phyloP scores from a whole-genome alignment of 1,140 invertebrate genomes.

The Lasioglossum baleicum region DNA sequence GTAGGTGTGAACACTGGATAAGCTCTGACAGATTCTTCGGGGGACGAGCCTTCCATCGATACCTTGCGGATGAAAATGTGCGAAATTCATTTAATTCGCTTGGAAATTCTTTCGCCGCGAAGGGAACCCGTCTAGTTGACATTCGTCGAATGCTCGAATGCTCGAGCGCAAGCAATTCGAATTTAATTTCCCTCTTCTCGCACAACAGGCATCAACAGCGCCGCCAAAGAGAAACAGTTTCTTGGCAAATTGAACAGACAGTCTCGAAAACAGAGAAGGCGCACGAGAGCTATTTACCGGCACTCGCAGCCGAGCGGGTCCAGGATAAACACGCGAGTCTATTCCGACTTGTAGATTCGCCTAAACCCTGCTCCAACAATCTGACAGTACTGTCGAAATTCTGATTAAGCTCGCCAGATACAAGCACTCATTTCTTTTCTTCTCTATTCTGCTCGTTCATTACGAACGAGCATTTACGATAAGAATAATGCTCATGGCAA shows the following conservation, averaged over 20 bases:
- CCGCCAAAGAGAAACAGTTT: slow-evolving; percentile 18
- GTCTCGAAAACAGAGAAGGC: slow-evolving; percentile 13
- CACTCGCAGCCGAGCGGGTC: slow-evolving; percentile 20
- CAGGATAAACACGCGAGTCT: slow-evolving; percentile 25
- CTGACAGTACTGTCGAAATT: too few relatives aligned
- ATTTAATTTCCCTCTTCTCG: slow-evolving; percentile 18
- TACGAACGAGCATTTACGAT: too few relatives aligned
- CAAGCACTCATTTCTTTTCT: too few relatives aligned
- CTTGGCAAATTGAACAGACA: slow-evolving; percentile 35
- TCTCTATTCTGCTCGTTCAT: too few relatives aligned
- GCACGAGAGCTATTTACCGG: slow-evolving; percentile 13
- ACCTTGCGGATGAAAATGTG: not conserved
- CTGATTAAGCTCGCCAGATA: too few relatives aligned
- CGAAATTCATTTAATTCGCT: too few relatives aligned
- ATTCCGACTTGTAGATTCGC: slow-evolving; percentile 31
- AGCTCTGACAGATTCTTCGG: not conserved
- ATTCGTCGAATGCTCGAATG: not conserved
- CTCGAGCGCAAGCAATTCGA: not conserved
- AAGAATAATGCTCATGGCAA: too few relatives aligned
- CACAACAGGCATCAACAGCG: not conserved
- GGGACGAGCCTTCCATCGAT: not conserved
- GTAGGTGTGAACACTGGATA: slow-evolving; percentile 23
- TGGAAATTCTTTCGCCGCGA: too few relatives aligned
- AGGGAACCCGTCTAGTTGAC: not conserved
- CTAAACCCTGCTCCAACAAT: too few relatives aligned